Evolutionary conservation across 2,888 invertebrate species (phyloP), one percentile per base, ranked within the genome.

Genomic region (Cremastobaeus sp.): DNA sequence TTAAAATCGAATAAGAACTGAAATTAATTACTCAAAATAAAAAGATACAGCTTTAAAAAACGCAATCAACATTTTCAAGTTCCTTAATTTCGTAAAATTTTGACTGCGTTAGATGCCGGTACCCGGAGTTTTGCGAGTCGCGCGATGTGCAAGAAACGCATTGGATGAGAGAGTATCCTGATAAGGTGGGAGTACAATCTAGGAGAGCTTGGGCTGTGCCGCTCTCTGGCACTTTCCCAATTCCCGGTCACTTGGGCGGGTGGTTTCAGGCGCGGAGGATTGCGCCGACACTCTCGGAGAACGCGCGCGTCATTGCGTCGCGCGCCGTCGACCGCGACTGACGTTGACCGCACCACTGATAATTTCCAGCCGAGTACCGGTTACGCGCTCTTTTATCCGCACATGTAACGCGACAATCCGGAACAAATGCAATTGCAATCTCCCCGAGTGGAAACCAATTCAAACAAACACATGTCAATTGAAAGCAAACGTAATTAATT

Each of bases 241-340:
- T 65, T 64, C 50, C 52, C 55, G 47, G 59, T 45, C 64, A 43
- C 64, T 71, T 71, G 64, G 71, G 71, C 71, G 83, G 82, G 81
- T 80, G 81, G 82, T 81, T 83, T 83, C 82, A 43, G 37, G 54
- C 83, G 83, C 82, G 83, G 82, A 82, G 82, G 82, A 82, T 82
- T 82, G 84, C 83, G 84, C 60, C 69, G 60, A 69, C 47, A 62
- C 48, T 60, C 59, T 70, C 39, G 55, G 45, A 48, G 48, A 70
- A 41, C 70, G 55, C 62, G 70, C 62, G 62, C 70, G 70, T 85
- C 87, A 87, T 85, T 84, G 83, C 85, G 87, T 85, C 87, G 87
- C 85, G 86, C 83, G 84, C 85, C 84, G 84, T 80, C 85, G 86
- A 83, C 81, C 82, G 86, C 85, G 86, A 84, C 84, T 85, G 86